Base-by-base conservation (phyloP, 2,113 vertebrate genomes). In the Oceanodroma tethys region DNA sequence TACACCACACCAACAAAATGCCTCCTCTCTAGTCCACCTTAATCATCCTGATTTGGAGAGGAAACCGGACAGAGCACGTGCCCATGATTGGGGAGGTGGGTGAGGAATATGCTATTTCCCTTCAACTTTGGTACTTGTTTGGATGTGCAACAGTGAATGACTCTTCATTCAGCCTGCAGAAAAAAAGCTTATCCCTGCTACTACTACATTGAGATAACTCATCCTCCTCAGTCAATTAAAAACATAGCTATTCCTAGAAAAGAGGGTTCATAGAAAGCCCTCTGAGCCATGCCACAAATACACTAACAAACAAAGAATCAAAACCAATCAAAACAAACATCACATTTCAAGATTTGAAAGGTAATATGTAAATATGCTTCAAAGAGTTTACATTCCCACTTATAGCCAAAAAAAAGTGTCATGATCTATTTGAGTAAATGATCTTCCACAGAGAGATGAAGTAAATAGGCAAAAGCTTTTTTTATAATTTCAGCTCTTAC, bases 11-110 rank as follows among this genome's bases (percentile, higher is more conserved):
- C n/a, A 86, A 75, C 13, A 88, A 65, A 68, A 80, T n/a, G 47
- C 8, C 3, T 58, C 42, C 38, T 40, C 6, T 40, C 11, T 30
- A 23, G 14, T 34, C 12, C 10, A 60, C 50, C 10, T 81, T 47
- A 65, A 73, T 36, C 10, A 23, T 52, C 45, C 34, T 53, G 55
- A 56, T 53, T 56, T 86, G 55, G 30, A 88, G 58, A 38, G 23
- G 34, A 66, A 74, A 74, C 0, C 59, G 17, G 11, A 19, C 2
- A 16, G 10, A 65, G 7, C 36, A 45, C 0, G 0, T 62, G 16
- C 16, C 47, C n/a, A 10, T 0, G 0, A 3, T 0, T 29, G 3
- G 4, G 12, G 21, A 15, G 8, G 6, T 11, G 25, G 22, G 14
- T 34, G 43, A 36, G 45, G 27, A 36, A 34, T 34, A 17, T 11